These are phyloP conservation scores for Delichon dasypus DNA, from an alignment of 2,797 vertebrate genomes.

Conservation along the genomic window DNA sequence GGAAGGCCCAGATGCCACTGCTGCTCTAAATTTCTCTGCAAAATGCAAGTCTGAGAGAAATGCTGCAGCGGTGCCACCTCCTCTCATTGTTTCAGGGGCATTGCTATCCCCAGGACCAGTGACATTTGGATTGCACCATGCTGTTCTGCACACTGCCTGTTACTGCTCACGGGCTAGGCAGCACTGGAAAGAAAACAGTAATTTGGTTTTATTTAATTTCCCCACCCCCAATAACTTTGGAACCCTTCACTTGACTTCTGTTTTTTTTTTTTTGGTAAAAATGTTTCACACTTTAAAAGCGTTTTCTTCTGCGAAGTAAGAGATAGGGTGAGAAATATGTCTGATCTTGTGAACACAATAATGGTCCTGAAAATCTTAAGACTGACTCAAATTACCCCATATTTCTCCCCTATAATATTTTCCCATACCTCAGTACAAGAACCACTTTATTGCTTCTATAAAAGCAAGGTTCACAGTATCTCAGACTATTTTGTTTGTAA, in stretches of 20 bases:
- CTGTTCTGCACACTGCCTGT: not conserved
- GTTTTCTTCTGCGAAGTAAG: not conserved
- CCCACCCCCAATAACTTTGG: not conserved
- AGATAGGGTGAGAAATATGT: not conserved
- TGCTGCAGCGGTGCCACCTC: not conserved
- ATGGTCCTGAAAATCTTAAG: not conserved
- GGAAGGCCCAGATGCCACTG: slow-evolving; percentile 34
- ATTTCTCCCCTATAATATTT: not conserved
- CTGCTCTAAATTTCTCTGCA: slow-evolving; percentile 33
- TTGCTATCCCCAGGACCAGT: slow-evolving; percentile 5
- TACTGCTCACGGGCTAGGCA: not conserved
- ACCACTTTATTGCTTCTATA: not conserved
- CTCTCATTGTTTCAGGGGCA: slow-evolving; percentile 30
- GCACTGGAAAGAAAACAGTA: not conserved
- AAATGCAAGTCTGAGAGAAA: slow-evolving; percentile 32
- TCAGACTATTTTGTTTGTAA: not conserved
- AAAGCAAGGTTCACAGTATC: not conserved
- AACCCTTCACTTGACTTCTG: not conserved
- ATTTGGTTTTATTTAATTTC: not conserved
- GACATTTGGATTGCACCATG: not conserved
- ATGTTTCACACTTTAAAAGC: not conserved
- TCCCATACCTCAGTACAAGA: not conserved
- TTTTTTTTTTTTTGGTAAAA: not conserved
- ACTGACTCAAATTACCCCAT: not conserved
- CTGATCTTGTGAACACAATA: not conserved